These are phyloP conservation scores for Heliconius erato DNA, from an alignment of 2,888 invertebrate species.

Conservation along the genomic window DNA sequence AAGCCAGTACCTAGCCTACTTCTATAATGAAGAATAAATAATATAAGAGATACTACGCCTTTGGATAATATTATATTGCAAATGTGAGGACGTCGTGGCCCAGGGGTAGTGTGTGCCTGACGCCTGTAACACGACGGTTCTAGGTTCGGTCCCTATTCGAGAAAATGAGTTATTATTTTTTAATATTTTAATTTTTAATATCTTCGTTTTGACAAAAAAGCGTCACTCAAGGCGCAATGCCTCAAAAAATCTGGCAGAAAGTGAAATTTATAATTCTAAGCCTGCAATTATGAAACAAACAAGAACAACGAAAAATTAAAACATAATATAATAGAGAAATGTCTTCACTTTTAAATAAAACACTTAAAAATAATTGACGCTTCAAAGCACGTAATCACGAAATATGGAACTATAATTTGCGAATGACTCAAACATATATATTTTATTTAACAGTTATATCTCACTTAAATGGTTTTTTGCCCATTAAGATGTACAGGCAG, in stretches of 20 bases:
- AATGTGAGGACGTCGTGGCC: no score
- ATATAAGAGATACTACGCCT: neutral
- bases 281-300: neutral
- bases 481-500: no score
- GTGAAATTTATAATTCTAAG: neutral
- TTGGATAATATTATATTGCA: no score
- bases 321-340: neutral
- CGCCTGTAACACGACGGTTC: no score
- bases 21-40: neutral
- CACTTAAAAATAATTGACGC: neutral
- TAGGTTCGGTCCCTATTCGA: no score
- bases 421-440: neutral
- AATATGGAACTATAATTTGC: neutral
- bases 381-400: slow-evolving; percentile 5
- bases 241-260: no score
- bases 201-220: no score
- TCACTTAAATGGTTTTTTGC: neutral
- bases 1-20: neutral
- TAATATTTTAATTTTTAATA: no score
- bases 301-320: neutral
- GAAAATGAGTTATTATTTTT: no score
- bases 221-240: no score
- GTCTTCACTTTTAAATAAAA: neutral
- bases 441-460: slow-evolving; percentile 11
- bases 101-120: no score